Percentiles rank a stretch among this genome's conserved stretches.
phyloP scores from a whole-genome alignment of 2,797 vertebrate species.

The Rhinella marina region DNA sequence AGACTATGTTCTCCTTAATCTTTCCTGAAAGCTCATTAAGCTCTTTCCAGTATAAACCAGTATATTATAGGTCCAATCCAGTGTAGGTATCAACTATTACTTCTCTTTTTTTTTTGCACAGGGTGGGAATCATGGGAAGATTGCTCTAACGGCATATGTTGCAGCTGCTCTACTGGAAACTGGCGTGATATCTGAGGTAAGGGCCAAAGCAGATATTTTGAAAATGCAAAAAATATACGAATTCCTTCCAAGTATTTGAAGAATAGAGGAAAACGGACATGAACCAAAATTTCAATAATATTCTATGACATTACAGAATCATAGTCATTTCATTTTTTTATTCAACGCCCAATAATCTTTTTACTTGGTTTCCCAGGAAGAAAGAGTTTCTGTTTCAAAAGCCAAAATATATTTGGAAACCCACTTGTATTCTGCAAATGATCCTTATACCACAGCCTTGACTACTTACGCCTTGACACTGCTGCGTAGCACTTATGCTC shows the following conservation, averaged over 20 bases:
- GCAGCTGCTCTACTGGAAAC: conserved; percentile 90
- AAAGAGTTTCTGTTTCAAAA: conserved; percentile 83
- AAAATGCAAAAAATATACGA: neutral
- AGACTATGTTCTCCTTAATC: neutral
- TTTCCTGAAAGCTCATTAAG: neutral
- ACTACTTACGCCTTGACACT: conserved; percentile 84
- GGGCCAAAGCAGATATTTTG: neutral
- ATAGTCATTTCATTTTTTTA: neutral
- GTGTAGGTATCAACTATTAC: neutral
- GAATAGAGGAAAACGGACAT: neutral
- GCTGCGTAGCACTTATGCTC: conserved; percentile 82
- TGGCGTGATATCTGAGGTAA: conserved; percentile 87
- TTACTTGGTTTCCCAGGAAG: conserved; percentile 75
- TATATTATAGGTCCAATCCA: neutral
- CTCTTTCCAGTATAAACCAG: neutral
- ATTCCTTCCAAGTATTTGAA: neutral
- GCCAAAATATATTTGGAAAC: conserved; percentile 89
- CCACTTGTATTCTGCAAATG: conserved; percentile 82
- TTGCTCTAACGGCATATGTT: conserved; percentile 91
- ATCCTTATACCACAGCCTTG: conserved; percentile 89
- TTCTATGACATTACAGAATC: neutral
- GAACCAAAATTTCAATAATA: neutral
- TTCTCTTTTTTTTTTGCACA: conserved; percentile 69
- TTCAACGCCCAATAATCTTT: neutral
- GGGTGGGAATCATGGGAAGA: conserved; percentile 92